Conservation (phyloP, 2,113 vertebrate species). For the Pituophis catenifer region DNA sequence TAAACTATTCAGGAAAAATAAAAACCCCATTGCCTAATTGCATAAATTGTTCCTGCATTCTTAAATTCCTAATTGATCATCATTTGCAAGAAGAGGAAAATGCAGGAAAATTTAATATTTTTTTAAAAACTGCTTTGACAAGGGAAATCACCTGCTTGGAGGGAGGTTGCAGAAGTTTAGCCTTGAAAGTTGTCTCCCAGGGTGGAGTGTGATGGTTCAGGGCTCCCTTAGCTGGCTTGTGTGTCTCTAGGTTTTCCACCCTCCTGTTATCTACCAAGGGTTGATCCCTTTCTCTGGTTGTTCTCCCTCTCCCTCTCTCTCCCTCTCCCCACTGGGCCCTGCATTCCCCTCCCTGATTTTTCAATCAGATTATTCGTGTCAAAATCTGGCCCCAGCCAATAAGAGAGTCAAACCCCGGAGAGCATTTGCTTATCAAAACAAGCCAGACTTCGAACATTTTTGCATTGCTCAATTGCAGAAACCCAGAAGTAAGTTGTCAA, state of each 20-base stretch:
- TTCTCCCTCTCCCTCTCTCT: constrained; percentile 5
- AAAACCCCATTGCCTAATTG: background rate
- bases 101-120: background rate
- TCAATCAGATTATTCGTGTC: constrained; percentile 76
- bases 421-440: constrained; percentile 70
- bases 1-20: background rate
- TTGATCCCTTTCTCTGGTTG: constrained; percentile 67
- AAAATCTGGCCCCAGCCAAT: constrained; percentile 72
- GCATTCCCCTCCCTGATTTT: constrained; percentile 72
- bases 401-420: background rate
- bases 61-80: background rate
- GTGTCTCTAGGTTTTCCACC: constrained; percentile 55
- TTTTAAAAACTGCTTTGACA: background rate
- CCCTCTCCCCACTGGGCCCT: background rate
- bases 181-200: background rate
- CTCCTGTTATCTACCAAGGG: constrained; percentile 70
- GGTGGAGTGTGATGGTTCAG: background rate
- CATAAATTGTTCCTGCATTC: background rate
- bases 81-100: background rate
- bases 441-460: constrained; percentile 27
- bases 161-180: constrained; percentile 24
- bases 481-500: background rate
- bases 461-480: background rate
- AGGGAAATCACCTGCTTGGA: constrained; percentile 66
- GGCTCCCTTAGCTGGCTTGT: background rate